These are phyloP conservation scores for Hippoglossus hippoglossus DNA, from an alignment of 2,797 vertebrate genomes.

Conservation along the genomic window DNA sequence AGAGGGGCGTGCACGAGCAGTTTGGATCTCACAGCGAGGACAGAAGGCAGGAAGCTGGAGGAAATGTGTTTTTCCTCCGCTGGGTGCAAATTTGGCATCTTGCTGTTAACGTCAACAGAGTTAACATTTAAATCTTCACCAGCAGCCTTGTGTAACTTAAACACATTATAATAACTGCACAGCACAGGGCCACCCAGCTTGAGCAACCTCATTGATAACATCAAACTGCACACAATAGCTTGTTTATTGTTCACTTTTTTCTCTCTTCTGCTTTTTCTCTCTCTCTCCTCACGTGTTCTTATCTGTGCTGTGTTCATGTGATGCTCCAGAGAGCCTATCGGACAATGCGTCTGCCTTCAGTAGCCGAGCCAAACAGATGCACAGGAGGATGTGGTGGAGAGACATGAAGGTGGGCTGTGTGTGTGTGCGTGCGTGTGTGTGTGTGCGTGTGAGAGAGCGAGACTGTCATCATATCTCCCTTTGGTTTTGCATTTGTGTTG, in stretches of 20 bases:
- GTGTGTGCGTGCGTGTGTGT: constrained; percentile 1
- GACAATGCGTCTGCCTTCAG: constrained; percentile 98
- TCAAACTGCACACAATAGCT: constrained; percentile 12
- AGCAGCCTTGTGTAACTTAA: constrained; percentile 42
- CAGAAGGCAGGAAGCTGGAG: constrained; percentile 9
- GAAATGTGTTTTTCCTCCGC: constrained; percentile 34
- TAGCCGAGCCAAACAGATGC: constrained; percentile 97
- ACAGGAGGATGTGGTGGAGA: constrained; percentile 98
- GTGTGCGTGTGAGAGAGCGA: neutral
- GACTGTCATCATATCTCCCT: neutral
- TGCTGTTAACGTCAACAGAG: constrained; percentile 16
- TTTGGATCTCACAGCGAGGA: constrained; percentile 21
- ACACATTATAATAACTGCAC: constrained; percentile 14
- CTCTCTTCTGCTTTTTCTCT: neutral
- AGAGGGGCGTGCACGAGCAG: constrained; percentile 10
- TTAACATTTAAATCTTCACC: constrained; percentile 9
- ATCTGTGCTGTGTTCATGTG: constrained; percentile 10
- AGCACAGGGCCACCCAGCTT: constrained; percentile 6
- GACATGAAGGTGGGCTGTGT: constrained; percentile 89
- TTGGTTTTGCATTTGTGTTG: too few relatives aligned
- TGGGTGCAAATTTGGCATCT: constrained; percentile 31
- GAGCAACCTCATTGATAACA: constrained; percentile 5
- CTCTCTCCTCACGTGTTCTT: constrained; percentile 26
- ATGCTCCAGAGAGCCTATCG: constrained; percentile 91
- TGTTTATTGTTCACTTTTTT: constrained; percentile 20